These are phyloP conservation scores for Triplophysa bombifrons DNA, from an alignment of 2,797 vertebrate species.

Conservation along the genomic window DNA sequence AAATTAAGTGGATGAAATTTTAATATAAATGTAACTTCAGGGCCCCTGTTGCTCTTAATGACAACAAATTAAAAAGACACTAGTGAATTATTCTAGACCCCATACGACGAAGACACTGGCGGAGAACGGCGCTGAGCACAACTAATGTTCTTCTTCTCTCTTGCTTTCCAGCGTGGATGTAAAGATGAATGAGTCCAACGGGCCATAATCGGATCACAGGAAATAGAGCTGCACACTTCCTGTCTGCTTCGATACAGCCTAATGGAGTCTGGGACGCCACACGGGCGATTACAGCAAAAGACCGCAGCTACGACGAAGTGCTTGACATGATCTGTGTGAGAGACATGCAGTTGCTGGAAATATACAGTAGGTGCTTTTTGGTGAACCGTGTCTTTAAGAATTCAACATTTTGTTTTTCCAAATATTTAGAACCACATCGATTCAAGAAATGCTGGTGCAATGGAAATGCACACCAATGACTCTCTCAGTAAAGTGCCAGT, in stretches of 20 bases:
- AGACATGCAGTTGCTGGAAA: constrained; percentile 1
- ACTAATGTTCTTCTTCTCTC: constrained; percentile 24
- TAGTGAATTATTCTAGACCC: constrained; percentile 26
- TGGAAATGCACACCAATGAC: neutral
- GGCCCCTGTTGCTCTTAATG: constrained; percentile 19
- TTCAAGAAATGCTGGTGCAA: neutral
- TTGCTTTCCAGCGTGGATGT: constrained; percentile 1
- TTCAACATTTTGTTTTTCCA: neutral
- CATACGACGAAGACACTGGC: neutral
- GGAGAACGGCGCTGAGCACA: constrained; percentile 7
- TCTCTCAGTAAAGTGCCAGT: constrained; percentile 5
- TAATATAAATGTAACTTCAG: constrained; percentile 1
- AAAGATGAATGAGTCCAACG: constrained; percentile 22
- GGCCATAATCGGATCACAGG: constrained; percentile 51
- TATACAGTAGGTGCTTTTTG: neutral
- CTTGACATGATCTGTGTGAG: constrained; percentile 4
- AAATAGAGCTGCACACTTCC: constrained; percentile 30
- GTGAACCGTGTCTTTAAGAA: neutral
- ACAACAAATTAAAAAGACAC: constrained; percentile 30
- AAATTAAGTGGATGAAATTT: neutral
- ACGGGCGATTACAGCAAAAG: neutral
- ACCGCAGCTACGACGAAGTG: neutral
- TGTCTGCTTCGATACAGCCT: constrained; percentile 37
- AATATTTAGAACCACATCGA: neutral
- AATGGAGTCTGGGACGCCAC: constrained; percentile 33